Evolutionary conservation across 1,140 invertebrate species (phyloP), one percentile per base, ranked within the genome.

Genomic region (Carposina sasakii): DNA sequence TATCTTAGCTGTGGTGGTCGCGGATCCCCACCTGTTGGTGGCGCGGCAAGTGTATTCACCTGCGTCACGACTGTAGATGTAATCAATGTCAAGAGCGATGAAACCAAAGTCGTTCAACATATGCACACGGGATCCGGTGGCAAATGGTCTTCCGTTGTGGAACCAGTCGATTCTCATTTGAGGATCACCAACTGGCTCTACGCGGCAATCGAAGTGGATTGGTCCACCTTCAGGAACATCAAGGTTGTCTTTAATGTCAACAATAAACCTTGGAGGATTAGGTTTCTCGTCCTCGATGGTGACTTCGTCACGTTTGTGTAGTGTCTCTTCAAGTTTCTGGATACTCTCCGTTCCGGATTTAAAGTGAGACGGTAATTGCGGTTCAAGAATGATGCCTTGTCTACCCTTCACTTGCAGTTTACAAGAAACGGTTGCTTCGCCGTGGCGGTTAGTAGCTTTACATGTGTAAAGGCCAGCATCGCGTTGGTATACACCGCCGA

Each of bases 41-140:
- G 94, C 94, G 44, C 90, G 87, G 71, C 95, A 97, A 0, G 92
- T 93, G 69, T 96, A 97, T 42, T 89, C 91, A 26, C 96, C 96
- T 23, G 91, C 91, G 81, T 98, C 96, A 79, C 94, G 90, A 49
- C 94, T 91, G 70, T 95, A 94, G 5, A 93, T 93, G 33, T 96
- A 96, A 10, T 96, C 87, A 51, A 98, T 94, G 79, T 98, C 96
- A 1, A 98, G 86, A 17, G 96, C 94, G 24, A 97, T 95, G 88
- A 96, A 96, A 45, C 95, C 96, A 71, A 98, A 98, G 91, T 98
- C 96, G 74, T 97, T 95, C 15, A 96, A 88, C 77, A 94, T 94
- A 71, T 96, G 94, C 2, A 98, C 94, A 52, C 96, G 87, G 10
- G 94, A 96, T 12, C 95, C 94, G 19, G 93, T 96, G 0, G 91